Conservation (phyloP, 2,888 invertebrate genomes). For the Prosopocoilus inquinatus region DNA sequence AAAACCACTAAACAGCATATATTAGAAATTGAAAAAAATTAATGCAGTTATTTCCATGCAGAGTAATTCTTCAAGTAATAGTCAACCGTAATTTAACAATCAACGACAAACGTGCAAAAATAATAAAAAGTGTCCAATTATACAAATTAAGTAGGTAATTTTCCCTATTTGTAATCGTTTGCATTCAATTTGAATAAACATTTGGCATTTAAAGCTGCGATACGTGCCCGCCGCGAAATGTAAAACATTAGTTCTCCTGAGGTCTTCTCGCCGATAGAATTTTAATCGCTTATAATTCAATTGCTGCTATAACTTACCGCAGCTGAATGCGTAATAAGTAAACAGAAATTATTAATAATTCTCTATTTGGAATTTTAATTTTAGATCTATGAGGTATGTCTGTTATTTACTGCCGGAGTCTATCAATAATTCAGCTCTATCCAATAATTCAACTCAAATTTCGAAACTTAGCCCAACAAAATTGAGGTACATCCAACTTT, state of each 20-base stretch:
- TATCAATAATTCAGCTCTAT: too few species aligned
- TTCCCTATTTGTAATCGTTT: slow-evolving; percentile 23
- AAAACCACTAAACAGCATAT: too few species aligned
- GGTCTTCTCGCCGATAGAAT: slow-evolving; percentile 12
- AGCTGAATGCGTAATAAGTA: slow-evolving; percentile 10
- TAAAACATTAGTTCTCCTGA: slow-evolving; percentile 13
- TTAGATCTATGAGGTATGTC: slow-evolving; percentile 1
- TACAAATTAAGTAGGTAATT: slow-evolving; percentile 24
- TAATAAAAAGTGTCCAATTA: slow-evolving; percentile 23
- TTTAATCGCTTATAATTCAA: slow-evolving; percentile 8
- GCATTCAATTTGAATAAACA: slow-evolving; percentile 32
- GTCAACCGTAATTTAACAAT: slow-evolving; percentile 12
- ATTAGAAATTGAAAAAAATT: background rate
- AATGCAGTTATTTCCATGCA: slow-evolving; percentile 14
- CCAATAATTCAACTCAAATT: too few species aligned
- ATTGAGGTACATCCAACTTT: too few species aligned
- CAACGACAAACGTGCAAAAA: slow-evolving; percentile 12
- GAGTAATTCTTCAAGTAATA: slow-evolving; percentile 2
- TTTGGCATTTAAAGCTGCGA: slow-evolving; percentile 29
- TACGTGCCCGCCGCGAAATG: slow-evolving; percentile 14
- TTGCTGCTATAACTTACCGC: slow-evolving; percentile 3
- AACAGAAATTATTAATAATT: slow-evolving; percentile 14
- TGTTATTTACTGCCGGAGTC: slow-evolving; percentile 2
- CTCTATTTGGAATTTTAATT: slow-evolving; percentile 14
- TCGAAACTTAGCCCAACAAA: too few species aligned